These are phyloP conservation scores for Lottia scabra DNA, from an alignment of 2,888 invertebrate genomes.

Conservation along the genomic window DNA sequence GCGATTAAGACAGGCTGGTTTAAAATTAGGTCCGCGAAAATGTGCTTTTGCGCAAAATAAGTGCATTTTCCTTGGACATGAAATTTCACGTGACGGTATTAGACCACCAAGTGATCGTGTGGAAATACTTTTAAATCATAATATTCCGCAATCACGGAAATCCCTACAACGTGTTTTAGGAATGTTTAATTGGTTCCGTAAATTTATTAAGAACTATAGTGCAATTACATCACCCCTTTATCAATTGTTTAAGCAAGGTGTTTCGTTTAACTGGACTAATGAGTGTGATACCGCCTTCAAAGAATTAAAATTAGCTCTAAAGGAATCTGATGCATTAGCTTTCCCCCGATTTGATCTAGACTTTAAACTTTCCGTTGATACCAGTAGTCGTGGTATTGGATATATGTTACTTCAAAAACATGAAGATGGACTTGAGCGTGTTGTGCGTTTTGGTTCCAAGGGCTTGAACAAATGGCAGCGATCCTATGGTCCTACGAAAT, in stretches of 20 bases:
- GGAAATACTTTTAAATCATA: conserved; percentile 9
- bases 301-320: conserved; percentile 3
- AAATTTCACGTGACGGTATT: conserved; percentile 19
- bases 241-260: conserved; percentile 14
- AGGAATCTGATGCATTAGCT: conserved; percentile 14
- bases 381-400: background rate
- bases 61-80: conserved; percentile 22
- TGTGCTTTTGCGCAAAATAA: conserved; percentile 20
- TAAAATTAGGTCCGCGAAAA: conserved; percentile 27
- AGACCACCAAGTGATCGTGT: conserved; percentile 10
- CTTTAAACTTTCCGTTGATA: conserved; percentile 18
- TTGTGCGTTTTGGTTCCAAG: conserved; percentile 11
- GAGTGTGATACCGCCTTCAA: conserved; percentile 11
- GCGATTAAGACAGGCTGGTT: conserved; percentile 16
- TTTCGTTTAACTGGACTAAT: conserved; percentile 12
- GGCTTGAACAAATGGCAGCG: background rate
- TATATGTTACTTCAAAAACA: background rate
- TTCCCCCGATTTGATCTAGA: conserved; percentile 19
- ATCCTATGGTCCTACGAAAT: conserved; percentile 19
- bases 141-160: conserved; percentile 10
- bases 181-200: conserved; percentile 26
- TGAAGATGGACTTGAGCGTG: no score
- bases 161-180: conserved; percentile 27
- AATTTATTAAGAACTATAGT: conserved; percentile 26
- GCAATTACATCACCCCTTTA: conserved; percentile 15